Conservation (phyloP, 2,113 vertebrate species). For the Scopus umbretta region DNA sequence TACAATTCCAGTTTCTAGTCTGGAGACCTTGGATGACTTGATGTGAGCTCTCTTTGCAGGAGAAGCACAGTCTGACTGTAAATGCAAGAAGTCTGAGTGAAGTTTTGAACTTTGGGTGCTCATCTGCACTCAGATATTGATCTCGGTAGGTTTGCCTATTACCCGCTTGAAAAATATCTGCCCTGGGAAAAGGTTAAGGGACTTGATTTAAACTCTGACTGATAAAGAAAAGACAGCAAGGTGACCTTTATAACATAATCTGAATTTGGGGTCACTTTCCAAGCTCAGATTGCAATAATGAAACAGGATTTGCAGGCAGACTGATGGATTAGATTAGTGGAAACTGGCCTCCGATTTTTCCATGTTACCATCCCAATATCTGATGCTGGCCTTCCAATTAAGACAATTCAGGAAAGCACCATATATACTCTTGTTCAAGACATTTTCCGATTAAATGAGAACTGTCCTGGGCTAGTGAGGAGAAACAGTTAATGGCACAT, state of each 20-base stretch:
- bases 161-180: not conserved
- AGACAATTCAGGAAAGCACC: not conserved
- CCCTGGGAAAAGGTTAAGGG: slow-evolving; percentile 11
- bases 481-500: not conserved
- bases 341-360: not conserved
- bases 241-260: slow-evolving; percentile 18
- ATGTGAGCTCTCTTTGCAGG: not conserved
- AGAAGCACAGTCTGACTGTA: not conserved
- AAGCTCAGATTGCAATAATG: not conserved
- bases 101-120: not conserved
- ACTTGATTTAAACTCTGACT: slow-evolving; percentile 22
- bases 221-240: slow-evolving; percentile 34
- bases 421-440: not conserved
- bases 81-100: not conserved
- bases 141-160: not conserved
- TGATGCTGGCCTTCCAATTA: not conserved
- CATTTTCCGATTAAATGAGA: not conserved
- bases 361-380: not conserved
- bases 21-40: not conserved
- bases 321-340: not conserved
- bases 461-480: not conserved
- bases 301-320: not conserved
- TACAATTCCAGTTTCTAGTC: not conserved
- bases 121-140: not conserved
- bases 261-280: not conserved